Evolutionary conservation across 2,888 invertebrate genomes (phyloP), one percentile per base, ranked within the genome.

Genomic region (Danaus chrysippus): DNA sequence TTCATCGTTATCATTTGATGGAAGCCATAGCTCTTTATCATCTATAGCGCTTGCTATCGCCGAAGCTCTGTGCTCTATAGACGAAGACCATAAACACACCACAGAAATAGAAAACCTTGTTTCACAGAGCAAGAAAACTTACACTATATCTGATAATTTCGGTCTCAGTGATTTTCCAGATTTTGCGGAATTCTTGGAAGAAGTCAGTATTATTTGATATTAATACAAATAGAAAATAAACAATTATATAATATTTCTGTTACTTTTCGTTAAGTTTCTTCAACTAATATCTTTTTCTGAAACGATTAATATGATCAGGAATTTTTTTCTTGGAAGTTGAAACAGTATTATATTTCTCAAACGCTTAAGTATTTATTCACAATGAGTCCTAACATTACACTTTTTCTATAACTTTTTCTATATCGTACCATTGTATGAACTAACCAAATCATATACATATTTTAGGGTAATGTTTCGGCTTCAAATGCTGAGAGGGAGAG

Each of bases 81-180:
- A 96, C 76, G 95, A 95, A 73, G 95, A 95, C 64, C 93, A 95
- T 75, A 95, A 95, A 71, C 95, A 96, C 73, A 95, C 95, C 0
- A 93, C 93, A 66, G 94, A 95, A 75, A 94, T 96, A 56, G 92
- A 93, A 11, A 84, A 92, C 46, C 92, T 96, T 46, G 79, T 95
- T 12, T 84, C 88, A 10, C 91, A 92, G 70, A 91, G 92, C 1
- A 91, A 90, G 65, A 89, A 84, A 41, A 85, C 83, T 10, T 79
- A 84, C 17, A 76, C 82, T 1, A 59, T 86, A 34, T 78, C 82
- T 0, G 81, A 76, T 55, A 79, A 78, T 53, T 89, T 86, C 46
- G 86, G 87, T 0, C 69, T 89, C 55, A 86, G 90, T 17, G 91
- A 92, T 57, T 92, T 90, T 62, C 86, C 91, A 0, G 89, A 91